Base-by-base conservation (phyloP, 2,113 vertebrate species). In the Bufo gargarizans region DNA sequence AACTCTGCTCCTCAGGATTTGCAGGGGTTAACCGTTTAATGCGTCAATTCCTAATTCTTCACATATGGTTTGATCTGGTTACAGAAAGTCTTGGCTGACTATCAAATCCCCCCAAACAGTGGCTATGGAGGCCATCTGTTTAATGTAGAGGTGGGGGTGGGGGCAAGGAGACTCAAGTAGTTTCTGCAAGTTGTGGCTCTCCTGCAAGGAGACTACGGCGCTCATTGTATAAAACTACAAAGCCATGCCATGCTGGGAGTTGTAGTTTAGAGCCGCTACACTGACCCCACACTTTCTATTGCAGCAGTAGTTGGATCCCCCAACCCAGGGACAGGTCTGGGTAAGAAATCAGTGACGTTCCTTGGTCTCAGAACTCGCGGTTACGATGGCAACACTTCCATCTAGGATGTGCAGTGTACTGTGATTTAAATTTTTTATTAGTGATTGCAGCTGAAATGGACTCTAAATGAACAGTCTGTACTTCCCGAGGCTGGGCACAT, bases 31-130 rank as follows among this genome's bases (percentile, higher is more conserved):
- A 86, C 71, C 14, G 86, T 90, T 81, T 22, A 90, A 86, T 91
- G 78, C 89, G 91, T 90, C 88, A 50, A 7, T 43, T 20, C 88
- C 82, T 91, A 82, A 74, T 90, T 89, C 90, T 87, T 90, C 89
- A 90, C 92, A 85, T 91, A 84, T 91, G 91, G 84, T 77, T 82
- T 88, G 17, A 45, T 89, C 92, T 90, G 91, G 90, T 59, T 47
- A 89, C 0, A 0, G n/a, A 89, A 72, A 20, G 91, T 84, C 84
- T 84, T 90, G 92, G 92, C 93, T 0, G 0, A 81, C 67, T 8
- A 43, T 88, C 53, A 13, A 76, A 83, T 71, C 69, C 83, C 89
- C 49, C 77, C 1, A 19, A 81, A 80, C 90, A 47, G 90, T n/a
- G 85, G 91, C 92, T 92, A 89, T 50, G 59, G 92, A 83, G 89